These are phyloP conservation scores for Rhadinocentrus ornatus DNA, from an alignment of 2,797 vertebrate species.

Conservation along the genomic window DNA sequence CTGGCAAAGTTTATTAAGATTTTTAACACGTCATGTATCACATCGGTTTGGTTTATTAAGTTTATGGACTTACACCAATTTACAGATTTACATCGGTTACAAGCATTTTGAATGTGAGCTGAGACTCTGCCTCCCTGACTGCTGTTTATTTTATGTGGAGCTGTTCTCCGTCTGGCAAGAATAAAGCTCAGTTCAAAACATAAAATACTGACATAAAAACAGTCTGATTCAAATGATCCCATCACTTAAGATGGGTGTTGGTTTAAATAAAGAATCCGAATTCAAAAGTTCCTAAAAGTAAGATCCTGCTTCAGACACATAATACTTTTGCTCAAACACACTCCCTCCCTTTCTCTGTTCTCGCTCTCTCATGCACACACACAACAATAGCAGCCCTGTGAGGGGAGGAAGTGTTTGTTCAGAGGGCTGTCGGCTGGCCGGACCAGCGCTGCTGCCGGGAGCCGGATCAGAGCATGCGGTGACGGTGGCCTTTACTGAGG, in stretches of 20 bases:
- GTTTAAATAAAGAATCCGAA: neutral
- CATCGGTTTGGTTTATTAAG: neutral
- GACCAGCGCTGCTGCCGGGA: slow-evolving; percentile 34
- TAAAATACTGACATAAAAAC: neutral
- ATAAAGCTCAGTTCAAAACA: neutral
- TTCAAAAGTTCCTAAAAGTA: slow-evolving; percentile 29
- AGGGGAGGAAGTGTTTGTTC: slow-evolving; percentile 65
- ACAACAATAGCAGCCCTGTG: slow-evolving; percentile 45
- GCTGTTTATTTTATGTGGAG: neutral
- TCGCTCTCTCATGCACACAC: slow-evolving; percentile 5
- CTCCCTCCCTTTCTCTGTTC: slow-evolving; percentile 4
- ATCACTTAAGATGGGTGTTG: neutral
- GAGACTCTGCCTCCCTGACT: neutral
- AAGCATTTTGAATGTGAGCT: neutral
- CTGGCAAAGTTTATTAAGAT: too few species aligned
- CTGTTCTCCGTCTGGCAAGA: neutral
- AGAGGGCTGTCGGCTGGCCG: slow-evolving; percentile 48
- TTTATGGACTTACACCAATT: neutral
- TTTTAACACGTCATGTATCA: neutral
- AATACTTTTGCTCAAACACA: slow-evolving; percentile 18
- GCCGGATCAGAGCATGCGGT: slow-evolving; percentile 54
- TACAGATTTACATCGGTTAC: neutral
- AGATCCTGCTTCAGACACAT: slow-evolving; percentile 29
- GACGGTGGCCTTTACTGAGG: slow-evolving; percentile 35
- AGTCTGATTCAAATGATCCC: neutral